Evolutionary conservation across 2,888 invertebrate species (phyloP).

Genomic region (Hemithea aestivaria): DNA sequence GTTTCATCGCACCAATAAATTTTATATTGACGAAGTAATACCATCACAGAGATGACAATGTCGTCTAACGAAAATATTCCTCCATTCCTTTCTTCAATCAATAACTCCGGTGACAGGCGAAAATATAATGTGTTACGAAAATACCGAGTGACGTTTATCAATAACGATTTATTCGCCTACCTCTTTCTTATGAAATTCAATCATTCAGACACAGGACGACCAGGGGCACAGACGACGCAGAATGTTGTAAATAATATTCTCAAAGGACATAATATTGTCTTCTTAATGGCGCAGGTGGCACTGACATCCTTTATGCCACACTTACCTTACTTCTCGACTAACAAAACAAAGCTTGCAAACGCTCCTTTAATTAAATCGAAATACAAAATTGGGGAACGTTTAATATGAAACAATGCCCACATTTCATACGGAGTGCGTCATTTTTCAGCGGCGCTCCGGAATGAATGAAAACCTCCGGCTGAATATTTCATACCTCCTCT

Average conservation of each 20-base stretch:
- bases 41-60: too few species aligned
- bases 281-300: too few species aligned
- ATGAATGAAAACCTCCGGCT: slow-evolving; percentile 26
- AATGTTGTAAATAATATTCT: neutral
- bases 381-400: slow-evolving; percentile 16
- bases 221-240: too few species aligned
- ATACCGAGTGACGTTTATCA: too few species aligned
- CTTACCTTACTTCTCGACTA: too few species aligned
- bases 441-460: slow-evolving; percentile 21
- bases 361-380: slow-evolving; percentile 15
- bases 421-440: slow-evolving; percentile 20
- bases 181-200: neutral
- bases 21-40: too few species aligned
- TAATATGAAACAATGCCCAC: slow-evolving; percentile 17
- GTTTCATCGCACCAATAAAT: too few species aligned
- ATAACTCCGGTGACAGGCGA: neutral
- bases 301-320: too few species aligned
- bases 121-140: too few species aligned
- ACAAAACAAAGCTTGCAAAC: too few species aligned
- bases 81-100: neutral
- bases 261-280: neutral
- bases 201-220: too few species aligned
- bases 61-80: neutral
- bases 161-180: too few species aligned
- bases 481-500: slow-evolving; percentile 46